Evolutionary conservation across 2,113 vertebrate genomes (phyloP), one percentile per base, ranked within the genome.

Genomic region (Chaetorhynchus papuensis): DNA sequence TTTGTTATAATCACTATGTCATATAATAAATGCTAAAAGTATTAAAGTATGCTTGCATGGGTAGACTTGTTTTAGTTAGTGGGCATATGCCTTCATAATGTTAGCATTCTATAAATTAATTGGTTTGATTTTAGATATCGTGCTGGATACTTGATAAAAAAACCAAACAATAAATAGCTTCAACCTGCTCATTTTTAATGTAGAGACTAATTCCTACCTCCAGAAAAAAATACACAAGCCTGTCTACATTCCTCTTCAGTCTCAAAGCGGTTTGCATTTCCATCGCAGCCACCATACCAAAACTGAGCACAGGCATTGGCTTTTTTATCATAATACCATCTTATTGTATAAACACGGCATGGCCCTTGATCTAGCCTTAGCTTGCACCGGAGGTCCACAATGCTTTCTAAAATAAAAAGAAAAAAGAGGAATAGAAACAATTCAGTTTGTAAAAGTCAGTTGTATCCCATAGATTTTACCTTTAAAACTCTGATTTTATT

Each of bases 261-360:
- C 64, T 98, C 97, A 89, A 98, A 99, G 69, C 98, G 98, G 96
- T 99, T 99, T 35, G 95, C 96, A 52, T 99, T 99, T 92, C 98
- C 98, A 27, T 97, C 81, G 6, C 98, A 99, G 96, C 98, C 98
- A 86, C 98, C 98, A 3, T 98, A 98, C 98, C 98, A 99, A 97
- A 99, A 99, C 98, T 99, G 98, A 92, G 98, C 98, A 80, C 98
- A 99, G 35, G 99, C 95, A 45, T 99, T 98, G 68, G 98, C 98
- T 87, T 98, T 98, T 90, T 97, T 97, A 72, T 99, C 98, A 5
- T 99, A 98, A 60, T 99, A 98, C 98, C 98, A 99, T 82, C 96
- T 96, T 91, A 99, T 98, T 35, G 86, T 89, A 39, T 98, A 99
- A 13, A 97, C 93, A 88, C 98, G 95, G 74, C 98, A 99, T 16